A percentile compares a stretch with the other conserved stretches of the same genome.
Conservation (phyloP, 2,797 vertebrate genomes). For the Pangasius krempfi region DNA sequence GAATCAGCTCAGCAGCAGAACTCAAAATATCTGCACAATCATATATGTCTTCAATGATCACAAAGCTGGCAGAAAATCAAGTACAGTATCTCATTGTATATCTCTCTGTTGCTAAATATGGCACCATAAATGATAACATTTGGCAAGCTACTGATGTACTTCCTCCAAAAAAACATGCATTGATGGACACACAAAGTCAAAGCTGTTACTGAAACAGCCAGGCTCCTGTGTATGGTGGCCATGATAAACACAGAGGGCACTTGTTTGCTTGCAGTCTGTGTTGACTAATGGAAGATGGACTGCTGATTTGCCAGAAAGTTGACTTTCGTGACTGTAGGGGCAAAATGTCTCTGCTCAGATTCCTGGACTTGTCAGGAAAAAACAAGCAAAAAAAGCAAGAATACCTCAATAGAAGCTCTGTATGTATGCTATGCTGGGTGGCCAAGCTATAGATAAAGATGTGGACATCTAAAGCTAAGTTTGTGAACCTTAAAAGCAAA, state of each 20-base stretch:
- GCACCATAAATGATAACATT: neutral
- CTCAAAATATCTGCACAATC: slow-evolving; percentile 16
- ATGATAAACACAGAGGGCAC: slow-evolving; percentile 38
- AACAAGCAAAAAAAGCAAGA: slow-evolving; percentile 55
- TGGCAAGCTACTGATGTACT: neutral
- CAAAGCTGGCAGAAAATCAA: neutral
- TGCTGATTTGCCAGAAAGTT: slow-evolving; percentile 58
- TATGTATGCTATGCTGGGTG: slow-evolving; percentile 58
- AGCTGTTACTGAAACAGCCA: slow-evolving; percentile 17
- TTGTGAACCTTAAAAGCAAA: slow-evolving; percentile 62
- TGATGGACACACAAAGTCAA: slow-evolving; percentile 18
- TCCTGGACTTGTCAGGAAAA: slow-evolving; percentile 50
- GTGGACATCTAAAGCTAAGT: slow-evolving; percentile 47
- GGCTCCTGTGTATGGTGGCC: slow-evolving; percentile 20
- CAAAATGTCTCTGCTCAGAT: slow-evolving; percentile 50
- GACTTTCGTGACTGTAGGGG: slow-evolving; percentile 63
- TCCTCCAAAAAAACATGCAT: neutral
- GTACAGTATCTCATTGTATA: neutral
- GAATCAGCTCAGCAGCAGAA: slow-evolving; percentile 47
- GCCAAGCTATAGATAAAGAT: slow-evolving; percentile 45
- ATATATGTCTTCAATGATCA: neutral
- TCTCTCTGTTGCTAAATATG: neutral
- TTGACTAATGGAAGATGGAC: slow-evolving; percentile 44
- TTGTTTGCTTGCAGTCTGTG: slow-evolving; percentile 42
- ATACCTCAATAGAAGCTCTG: slow-evolving; percentile 59